Evolutionary conservation across 2,113 vertebrate genomes (phyloP).

Genomic region (Chunga burmeisteri): DNA sequence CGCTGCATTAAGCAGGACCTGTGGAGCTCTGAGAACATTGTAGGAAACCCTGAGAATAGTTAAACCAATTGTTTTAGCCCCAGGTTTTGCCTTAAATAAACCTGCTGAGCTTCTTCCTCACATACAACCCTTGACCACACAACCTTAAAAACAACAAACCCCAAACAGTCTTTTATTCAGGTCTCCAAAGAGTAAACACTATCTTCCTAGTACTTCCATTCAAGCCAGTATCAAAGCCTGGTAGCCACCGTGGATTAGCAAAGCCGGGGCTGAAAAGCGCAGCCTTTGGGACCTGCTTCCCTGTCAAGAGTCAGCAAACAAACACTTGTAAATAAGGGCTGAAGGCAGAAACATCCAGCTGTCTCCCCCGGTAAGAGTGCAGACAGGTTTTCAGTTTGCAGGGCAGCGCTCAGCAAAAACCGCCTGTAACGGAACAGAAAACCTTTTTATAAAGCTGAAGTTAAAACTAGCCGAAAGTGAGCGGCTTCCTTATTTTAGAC

Average conservation of each 20-base stretch:
- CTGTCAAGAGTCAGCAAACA: rapidly evolving
- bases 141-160: background rate
- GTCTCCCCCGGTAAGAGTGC: rapidly evolving
- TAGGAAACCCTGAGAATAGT: background rate
- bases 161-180: background rate
- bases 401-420: background rate
- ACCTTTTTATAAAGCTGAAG: background rate
- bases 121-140: background rate
- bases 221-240: background rate
- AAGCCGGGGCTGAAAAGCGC: background rate
- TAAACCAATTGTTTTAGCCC: background rate
- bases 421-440: background rate
- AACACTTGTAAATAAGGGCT: rapidly evolving
- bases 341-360: background rate
- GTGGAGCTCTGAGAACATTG: conserved; percentile 23
- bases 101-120: conserved; percentile 49
- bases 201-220: background rate
- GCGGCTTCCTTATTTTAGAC: background rate
- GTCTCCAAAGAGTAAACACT: background rate
- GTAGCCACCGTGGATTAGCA: background rate
- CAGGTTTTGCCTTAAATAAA: conserved; percentile 25
- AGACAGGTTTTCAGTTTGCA: background rate
- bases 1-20: background rate
- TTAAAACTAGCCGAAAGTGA: background rate
- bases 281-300: background rate